Evolutionary conservation across 2,888 invertebrate genomes (phyloP), one percentile per base, ranked within the genome.

Genomic region (Troides aeacus): DNA sequence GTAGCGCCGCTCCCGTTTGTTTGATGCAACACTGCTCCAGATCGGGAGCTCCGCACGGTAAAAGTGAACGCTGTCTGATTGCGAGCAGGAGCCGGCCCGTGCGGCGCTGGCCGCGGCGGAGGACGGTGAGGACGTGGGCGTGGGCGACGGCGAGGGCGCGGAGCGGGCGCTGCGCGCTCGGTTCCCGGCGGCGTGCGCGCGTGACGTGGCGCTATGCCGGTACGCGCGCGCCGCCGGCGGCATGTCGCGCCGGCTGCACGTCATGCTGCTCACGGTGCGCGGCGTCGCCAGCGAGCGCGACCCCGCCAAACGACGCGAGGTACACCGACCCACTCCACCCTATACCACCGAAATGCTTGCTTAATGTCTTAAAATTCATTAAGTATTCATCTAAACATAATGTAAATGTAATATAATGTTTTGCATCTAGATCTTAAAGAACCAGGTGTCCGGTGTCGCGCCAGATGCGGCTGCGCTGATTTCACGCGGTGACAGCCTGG

Each of bases 401-500:
- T 5, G 30, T 39, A 39, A 7, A 39, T 39, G 39, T 39, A 39
- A 39, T 39, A 39, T 39, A 10, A 39, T 8, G 39, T 39, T 39
- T 8, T 10, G 39, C 39, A 10, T 42, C 2, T 78, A 95, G 95
- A 90, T 94, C 71, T 81, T 95, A 73, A 95, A 95, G 81, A 88
- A 92, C 75, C 95, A 95, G 83, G 83, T 95, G 72, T 94, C 93
- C 50, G 88, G 89, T 69, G 84, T 96, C 73, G 96, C 96, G 17
- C 96, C 96, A 2, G 96, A 96, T 82, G 96, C 96, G 71, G 96
- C 96, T 8, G 94, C 95, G 70, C 89, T 96, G 50, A 96, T 97
- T 74, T 96, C 96, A 23, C 95, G 95, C 80, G 96, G 97, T 0
- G 96, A 97, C 85, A 94, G 95, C 70, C 89, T 97, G 60, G 95